Base-by-base conservation (phyloP, 35 echinoderm and acorn worm species). In the Holothuria glaberrima region DNA sequence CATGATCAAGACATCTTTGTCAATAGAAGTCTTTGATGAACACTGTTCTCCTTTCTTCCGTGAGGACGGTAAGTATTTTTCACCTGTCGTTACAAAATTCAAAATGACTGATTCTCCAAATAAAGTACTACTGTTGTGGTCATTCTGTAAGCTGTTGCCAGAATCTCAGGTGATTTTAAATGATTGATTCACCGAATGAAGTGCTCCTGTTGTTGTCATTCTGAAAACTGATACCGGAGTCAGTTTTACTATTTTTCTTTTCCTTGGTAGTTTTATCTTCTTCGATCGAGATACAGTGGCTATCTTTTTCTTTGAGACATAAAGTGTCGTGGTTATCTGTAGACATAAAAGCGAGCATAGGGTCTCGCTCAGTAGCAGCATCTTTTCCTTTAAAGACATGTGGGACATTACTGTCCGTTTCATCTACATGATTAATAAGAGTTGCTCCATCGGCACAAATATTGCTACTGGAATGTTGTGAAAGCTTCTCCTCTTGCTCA, bases 171-270 rank as follows among this genome's bases (percentile, higher is more conserved):
- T 9, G 5, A 17, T 54, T 54, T 14, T 33, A 84, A 58, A 84
- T 61, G 22, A 84, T n/a, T 5, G 80, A 84, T 36, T 84, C 80
- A 18, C 57, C 80, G 21, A 63, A 28, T 59, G 24, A 29, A 17
- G 46, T 61, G 18, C 28, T 84, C 20, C 58, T 84, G 44, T 45
- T 48, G 27, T 27, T 81, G 9, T 81, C 76, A 56, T 33, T 61
- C 33, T 84, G 80, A 36, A 63, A 84, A 29, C 80, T 48, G 56
- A 58, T 84, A 31, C 54, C 52, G 6, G 57, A 61, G 5, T 84
- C 57, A 33, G 66, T 33, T 33, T 69, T 69, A 33, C 66, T 69
- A 24, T 69, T 69, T 20, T 69, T 69, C 31, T 84, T 84, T 22
- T 84, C 80, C 19, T 36, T 20, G 4, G 54, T 34, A 3, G 28